These are phyloP conservation scores for Lytechinus variegatus DNA, from an alignment of 35 echinoderm and acorn worm genomes.

Conservation along the genomic window DNA sequence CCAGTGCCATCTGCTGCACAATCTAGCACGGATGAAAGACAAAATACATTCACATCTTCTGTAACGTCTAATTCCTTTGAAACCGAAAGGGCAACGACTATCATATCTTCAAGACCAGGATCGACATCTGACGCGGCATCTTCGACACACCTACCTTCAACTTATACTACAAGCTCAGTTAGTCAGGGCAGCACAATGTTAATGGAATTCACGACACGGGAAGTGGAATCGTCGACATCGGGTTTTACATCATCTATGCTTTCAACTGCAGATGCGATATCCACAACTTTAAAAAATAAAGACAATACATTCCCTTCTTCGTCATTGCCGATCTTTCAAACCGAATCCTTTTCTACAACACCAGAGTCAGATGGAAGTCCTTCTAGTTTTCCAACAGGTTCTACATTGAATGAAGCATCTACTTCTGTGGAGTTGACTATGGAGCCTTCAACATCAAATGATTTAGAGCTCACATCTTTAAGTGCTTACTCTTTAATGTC, in stretches of 20 bases:
- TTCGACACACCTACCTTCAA: neutral
- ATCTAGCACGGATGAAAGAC: neutral
- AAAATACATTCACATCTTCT: neutral
- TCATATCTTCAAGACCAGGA: neutral
- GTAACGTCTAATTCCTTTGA: neutral
- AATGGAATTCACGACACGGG: neutral
- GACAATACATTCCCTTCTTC: neutral
- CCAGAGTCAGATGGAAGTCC: neutral
- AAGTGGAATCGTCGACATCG: neutral
- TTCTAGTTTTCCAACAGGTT: neutral
- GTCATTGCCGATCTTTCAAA: neutral
- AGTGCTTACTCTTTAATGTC: neutral
- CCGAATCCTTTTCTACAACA: neutral
- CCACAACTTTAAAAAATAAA: neutral
- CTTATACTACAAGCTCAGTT: neutral
- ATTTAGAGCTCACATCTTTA: neutral
- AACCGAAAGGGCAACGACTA: neutral
- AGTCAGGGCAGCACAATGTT: neutral
- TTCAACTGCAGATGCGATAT: neutral
- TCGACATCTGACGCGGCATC: neutral
- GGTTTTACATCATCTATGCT: neutral
- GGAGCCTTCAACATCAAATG: neutral
- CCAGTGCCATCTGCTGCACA: neutral
- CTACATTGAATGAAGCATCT: neutral
- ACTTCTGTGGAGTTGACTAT: neutral